phyloP scores from a whole-genome alignment of 2,888 invertebrate species.

The Drosophila buzzatii region DNA sequence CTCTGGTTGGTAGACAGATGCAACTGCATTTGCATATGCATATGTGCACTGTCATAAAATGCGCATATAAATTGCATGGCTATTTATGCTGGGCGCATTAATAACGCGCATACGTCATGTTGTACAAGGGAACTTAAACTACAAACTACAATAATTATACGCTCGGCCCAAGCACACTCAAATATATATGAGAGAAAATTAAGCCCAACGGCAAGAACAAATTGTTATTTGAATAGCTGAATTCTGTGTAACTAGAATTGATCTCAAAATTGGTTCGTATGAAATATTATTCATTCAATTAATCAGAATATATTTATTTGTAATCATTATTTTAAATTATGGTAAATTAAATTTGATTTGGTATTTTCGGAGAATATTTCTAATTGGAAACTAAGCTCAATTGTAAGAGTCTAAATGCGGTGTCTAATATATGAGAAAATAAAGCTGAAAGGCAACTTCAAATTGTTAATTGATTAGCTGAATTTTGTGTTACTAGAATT shows the following conservation, averaged over 20 bases:
- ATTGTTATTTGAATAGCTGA: slow-evolving; percentile 28
- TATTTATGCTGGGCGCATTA: slow-evolving; percentile 69
- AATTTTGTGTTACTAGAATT: slow-evolving; percentile 21
- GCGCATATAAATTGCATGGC: slow-evolving; percentile 66
- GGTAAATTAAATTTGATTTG: background rate
- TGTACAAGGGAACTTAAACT: slow-evolving; percentile 42
- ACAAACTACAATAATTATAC: slow-evolving; percentile 4
- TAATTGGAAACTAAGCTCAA: too few relatives aligned
- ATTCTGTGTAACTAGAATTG: slow-evolving; percentile 18
- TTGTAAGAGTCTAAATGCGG: too few relatives aligned
- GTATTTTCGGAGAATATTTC: too few relatives aligned
- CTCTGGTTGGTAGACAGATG: background rate
- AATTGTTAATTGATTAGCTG: slow-evolving; percentile 26
- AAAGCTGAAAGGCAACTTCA: slow-evolving; percentile 3
- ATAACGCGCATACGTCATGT: slow-evolving; percentile 72
- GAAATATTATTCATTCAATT: too few relatives aligned
- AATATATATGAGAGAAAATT: slow-evolving; percentile 16
- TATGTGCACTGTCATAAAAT: slow-evolving; percentile 66
- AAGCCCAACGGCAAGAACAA: slow-evolving; percentile 7
- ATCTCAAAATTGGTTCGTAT: background rate
- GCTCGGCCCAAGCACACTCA: slow-evolving; percentile 2
- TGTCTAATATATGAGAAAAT: slow-evolving; percentile 11
- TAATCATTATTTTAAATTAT: background rate
- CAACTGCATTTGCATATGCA: slow-evolving; percentile 23
- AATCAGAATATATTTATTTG: background rate